These are phyloP conservation scores for Stegodyphus mimosarum DNA, from an alignment of 1,140 invertebrate species.

Conservation along the genomic window DNA sequence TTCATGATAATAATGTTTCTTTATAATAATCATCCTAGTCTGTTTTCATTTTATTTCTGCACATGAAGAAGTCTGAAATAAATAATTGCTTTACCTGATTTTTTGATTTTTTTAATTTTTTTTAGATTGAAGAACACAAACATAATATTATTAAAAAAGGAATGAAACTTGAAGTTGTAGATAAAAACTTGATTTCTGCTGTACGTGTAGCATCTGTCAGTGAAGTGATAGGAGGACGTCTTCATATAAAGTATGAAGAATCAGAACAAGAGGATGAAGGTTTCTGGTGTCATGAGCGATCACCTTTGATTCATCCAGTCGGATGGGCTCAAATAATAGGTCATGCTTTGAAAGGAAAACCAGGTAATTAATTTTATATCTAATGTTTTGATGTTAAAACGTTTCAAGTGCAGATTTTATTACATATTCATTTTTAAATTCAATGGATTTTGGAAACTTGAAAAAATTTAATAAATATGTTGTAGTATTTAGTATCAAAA, in stretches of 20 bases:
- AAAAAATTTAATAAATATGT: no score
- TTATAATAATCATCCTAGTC: background rate
- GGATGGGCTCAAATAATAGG: slow-evolving; percentile 89
- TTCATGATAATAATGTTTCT: background rate
- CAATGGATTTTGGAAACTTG: no score
- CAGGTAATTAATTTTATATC: slow-evolving; percentile 66
- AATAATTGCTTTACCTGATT: background rate
- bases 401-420: background rate
- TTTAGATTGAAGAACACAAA: slow-evolving; percentile 66
- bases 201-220: slow-evolving; percentile 90
- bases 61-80: background rate
- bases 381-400: background rate
- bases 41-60: background rate
- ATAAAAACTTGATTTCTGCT: slow-evolving; percentile 93
- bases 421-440: no score
- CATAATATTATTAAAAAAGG: slow-evolving; percentile 73
- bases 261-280: slow-evolving; percentile 78
- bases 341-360: slow-evolving; percentile 85
- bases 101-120: background rate
- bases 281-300: slow-evolving; percentile 97
- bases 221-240: slow-evolving; percentile 89
- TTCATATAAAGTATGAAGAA: slow-evolving; percentile 91
- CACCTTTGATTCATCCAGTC: slow-evolving; percentile 91
- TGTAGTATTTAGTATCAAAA: no score
- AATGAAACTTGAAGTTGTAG: slow-evolving; percentile 91